Conservation (phyloP, 1,140 invertebrate genomes). For the Sarcophaga bullata region DNA sequence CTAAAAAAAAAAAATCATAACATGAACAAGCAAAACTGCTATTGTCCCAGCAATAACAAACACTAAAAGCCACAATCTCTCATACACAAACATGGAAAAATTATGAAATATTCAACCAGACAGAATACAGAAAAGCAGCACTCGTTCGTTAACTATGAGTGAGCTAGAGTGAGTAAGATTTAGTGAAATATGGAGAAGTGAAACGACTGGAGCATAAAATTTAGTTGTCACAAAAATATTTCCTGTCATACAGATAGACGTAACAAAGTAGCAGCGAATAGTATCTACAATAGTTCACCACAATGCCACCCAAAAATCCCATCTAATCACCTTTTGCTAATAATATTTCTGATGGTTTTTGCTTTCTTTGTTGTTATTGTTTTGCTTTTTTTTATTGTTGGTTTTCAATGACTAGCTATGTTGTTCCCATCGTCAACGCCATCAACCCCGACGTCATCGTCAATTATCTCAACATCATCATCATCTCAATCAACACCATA, state of each 20-base stretch:
- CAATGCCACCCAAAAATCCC: not conserved
- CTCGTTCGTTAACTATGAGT: not conserved
- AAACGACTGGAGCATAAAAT: slow-evolving; percentile 26
- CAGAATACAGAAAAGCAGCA: not conserved
- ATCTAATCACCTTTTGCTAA: slow-evolving; percentile 15
- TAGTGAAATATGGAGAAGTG: not conserved
- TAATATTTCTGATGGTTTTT: not conserved
- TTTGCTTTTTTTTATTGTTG: not conserved
- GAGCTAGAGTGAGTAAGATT: not conserved
- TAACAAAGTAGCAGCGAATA: not conserved
- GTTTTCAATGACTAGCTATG: not conserved
- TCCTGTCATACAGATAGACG: not conserved
- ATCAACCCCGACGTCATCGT: too few relatives aligned
- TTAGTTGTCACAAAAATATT: slow-evolving; percentile 39
- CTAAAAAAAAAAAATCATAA: not conserved
- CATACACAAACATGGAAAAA: slow-evolving; percentile 1
- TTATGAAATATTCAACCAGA: slow-evolving; percentile 31
- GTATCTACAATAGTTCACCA: not conserved
- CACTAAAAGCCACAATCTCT: not conserved
- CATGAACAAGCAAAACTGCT: not conserved
- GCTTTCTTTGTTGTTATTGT: not conserved
- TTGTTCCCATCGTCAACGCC: too few relatives aligned
- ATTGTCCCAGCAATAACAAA: not conserved
- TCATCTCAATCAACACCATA: not conserved
- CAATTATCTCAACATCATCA: too few relatives aligned